Conservation (phyloP, 2,797 vertebrate genomes). For the Hippoglossus hippoglossus region DNA sequence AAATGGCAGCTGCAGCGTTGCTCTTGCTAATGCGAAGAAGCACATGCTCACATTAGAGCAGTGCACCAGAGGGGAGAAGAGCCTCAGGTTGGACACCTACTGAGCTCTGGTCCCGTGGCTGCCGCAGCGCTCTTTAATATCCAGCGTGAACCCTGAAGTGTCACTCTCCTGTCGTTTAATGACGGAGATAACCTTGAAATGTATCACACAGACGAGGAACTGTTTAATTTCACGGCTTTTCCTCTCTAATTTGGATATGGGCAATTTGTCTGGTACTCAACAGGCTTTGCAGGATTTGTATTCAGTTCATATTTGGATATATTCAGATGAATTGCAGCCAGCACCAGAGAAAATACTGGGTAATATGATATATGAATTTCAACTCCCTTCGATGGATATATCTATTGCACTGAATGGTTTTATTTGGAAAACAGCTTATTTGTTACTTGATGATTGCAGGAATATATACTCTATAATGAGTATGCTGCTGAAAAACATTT, state of each 20-base stretch:
- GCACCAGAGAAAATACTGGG: constrained; percentile 15
- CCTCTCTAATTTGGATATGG: constrained; percentile 42
- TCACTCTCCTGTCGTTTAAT: constrained; percentile 51
- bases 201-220: constrained; percentile 46
- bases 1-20: constrained; percentile 55
- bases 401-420: not conserved
- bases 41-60: constrained; percentile 55
- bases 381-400: constrained; percentile 1
- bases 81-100: constrained; percentile 65
- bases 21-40: constrained; percentile 64
- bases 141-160: constrained; percentile 42
- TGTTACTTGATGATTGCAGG: not conserved
- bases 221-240: constrained; percentile 54
- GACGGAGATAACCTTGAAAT: constrained; percentile 61
- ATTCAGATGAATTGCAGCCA: constrained; percentile 24
- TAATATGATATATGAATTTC: constrained; percentile 11
- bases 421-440: constrained; percentile 14
- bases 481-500: constrained; percentile 12
- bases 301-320: constrained; percentile 42
- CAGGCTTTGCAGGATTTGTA: constrained; percentile 27
- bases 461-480: not conserved
- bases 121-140: constrained; percentile 62
- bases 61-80: constrained; percentile 48
- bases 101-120: constrained; percentile 52
- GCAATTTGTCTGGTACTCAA: constrained; percentile 36